Base-by-base conservation (phyloP, 2,888 invertebrate species). In the Nymphalis urticae region DNA sequence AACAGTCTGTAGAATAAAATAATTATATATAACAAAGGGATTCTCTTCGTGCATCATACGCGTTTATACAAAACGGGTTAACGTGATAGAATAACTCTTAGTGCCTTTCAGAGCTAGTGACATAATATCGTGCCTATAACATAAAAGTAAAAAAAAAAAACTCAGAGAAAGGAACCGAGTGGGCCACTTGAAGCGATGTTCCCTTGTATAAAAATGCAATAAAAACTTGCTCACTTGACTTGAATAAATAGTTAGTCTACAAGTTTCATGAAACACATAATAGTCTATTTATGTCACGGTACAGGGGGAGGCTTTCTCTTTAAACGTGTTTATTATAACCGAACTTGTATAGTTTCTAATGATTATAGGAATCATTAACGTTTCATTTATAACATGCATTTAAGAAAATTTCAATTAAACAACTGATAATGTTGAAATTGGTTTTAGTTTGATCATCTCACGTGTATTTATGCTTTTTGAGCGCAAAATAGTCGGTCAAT, bases 221-320 rank as follows among this genome's bases (percentile, higher is more conserved):
- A 72, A 65, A 70, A 72, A 60, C 64, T 63, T 56, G 62, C 62
- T 53, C 51, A 36, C 63, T 71, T 65, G 66, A 62, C 58, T 54
- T 69, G 54, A 63, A 72, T 72, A 65, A 68, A 65, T 66, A 72
- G 64, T 69, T 42, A 65, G 69, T 51, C 62, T 65, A 67, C 67
- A 67, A 72, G 67, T 67, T 67, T 67, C 54, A 67, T 72, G 62
- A 58, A 69, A 67, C 67, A 64, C 61, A 59, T 67, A 70, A 64
- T 42, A 66, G 62, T 59, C 59, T 65, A 60, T 62, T 67, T 59
- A 50, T 54, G 53, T 62, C 61, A 62, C 64, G n/a, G 64, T 42
- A 54, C 62, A 32, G 58, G 67, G 64, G 61, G 56, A 60, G 59
- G 62, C 53, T 67, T 67, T 72, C 64, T 67, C 62, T 66, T 71